Evolutionary conservation across 2,797 vertebrate genomes (phyloP), one percentile per base, ranked within the genome.

Genomic region (Hyperoplus immaculatus): DNA sequence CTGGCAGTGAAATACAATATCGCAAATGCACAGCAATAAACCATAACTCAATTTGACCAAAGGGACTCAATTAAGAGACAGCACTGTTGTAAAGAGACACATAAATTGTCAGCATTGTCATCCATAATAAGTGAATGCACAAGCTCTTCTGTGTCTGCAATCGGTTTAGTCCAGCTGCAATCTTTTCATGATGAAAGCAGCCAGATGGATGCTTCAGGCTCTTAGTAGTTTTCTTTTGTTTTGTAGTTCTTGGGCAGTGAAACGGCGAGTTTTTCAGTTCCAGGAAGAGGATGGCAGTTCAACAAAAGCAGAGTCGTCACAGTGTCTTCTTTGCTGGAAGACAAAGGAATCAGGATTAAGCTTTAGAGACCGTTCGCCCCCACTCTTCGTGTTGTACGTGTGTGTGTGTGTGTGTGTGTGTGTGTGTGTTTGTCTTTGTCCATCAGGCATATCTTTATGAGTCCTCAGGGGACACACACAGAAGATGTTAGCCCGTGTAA

Each of bases 281-380:
- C 57, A 60, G 61, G 57, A 47, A 29, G 65, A 58, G 51, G 70
- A 68, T 29, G 18, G 75, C 3, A 53, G 53, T 65, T 68, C 75
- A 61, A 84, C 80, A 78, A 84, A 85, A 79, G 59, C 66, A 57
- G 78, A 82, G 74, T 72, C 65, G 61, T 57, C 69, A 49, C 43
- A 59, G 57, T 39, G 76, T 59, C 62, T 77, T 66, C 50, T 60
- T 72, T 75, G 14, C 67, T 63, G 60, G 58, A 72, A 80, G 80
- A 82, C 65, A 69, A 57, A 69, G 58, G 4, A 73, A 82, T 76
- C 76, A 56, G 85, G 85, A 86, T 88, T 81, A 84, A 84, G 73
- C 71, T 16, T 43, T 53, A 74, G n/a, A 71, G 46, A 49, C 42
- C 49, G 74, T 67, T 74, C 5, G n/a, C 39, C n/a, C n/a, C 1